Evolutionary conservation across 2,797 vertebrate species (phyloP), one percentile per base, ranked within the genome.

Genomic region (Acipenser ruthenus): DNA sequence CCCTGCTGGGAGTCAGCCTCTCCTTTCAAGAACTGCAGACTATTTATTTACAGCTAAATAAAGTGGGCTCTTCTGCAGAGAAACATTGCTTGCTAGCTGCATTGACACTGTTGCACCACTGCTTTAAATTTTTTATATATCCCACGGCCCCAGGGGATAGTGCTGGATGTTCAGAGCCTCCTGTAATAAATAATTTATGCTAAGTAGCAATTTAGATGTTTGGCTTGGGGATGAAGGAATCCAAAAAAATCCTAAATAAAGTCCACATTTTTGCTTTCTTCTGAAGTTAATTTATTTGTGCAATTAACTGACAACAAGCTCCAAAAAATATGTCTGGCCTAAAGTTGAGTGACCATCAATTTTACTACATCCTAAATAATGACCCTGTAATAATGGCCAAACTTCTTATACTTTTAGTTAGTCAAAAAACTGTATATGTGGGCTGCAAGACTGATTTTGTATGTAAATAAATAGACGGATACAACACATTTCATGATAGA

Each of bases 181-280:
- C 82, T 80, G 85, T 91, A 84, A 96, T 98, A 92, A 93, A 96
- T 97, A 92, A 98, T 96, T 96, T 94, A 98, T 97, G 89, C 84
- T 89, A 92, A 95, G 91, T 90, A 94, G 91, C 90, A 94, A 95
- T 96, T 95, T 92, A 91, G 87, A 92, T 95, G 91, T 95, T 95
- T 93, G 88, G 92, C 93, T 93, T 87, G 86, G 82, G 91, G 90
- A 66, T 89, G 85, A 86, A 90, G 87, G 92, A 89, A 89, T 89
- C 82, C 85, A 88, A 90, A 87, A 90, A 86, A 92, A 93, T 93
- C 90, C 90, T 93, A 92, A 91, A 93, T 93, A 92, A 92, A 93
- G 90, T 90, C 87, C 80, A 86, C 82, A 86, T 87, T 67, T 87
- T 83, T 87, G 81, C 86, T 86, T 78, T 86, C 77, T 82, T 87